phyloP scores from a whole-genome alignment of 2,888 invertebrate species.

The Nebria salina region DNA sequence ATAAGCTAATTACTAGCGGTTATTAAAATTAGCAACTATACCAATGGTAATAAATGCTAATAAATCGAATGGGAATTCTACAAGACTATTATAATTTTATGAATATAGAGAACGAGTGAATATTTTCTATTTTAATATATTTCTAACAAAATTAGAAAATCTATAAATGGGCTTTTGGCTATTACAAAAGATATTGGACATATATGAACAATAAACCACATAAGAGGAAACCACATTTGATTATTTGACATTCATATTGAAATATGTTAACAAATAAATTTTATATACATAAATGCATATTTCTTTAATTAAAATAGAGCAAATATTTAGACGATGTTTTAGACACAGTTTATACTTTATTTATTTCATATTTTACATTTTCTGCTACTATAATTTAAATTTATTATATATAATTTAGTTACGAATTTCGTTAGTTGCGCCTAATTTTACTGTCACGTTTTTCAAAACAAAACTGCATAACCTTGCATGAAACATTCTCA shows the following conservation, averaged over 20 bases:
- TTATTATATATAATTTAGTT: constrained; percentile 19
- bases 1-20: not conserved
- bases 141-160: no score
- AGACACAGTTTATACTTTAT: no score
- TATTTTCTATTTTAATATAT: not conserved
- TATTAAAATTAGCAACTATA: not conserved
- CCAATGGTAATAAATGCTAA: not conserved
- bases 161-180: no score
- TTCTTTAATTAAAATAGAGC: no score
- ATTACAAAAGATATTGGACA: not conserved
- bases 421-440: constrained; percentile 22
- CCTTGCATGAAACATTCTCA: constrained; percentile 31
- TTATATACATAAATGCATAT: no score
- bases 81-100: not conserved
- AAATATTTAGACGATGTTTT: no score
- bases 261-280: not conserved
- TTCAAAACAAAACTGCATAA: constrained; percentile 34
- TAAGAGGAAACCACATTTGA: constrained; percentile 18
- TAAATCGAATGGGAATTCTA: not conserved
- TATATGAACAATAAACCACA: not conserved
- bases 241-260: constrained; percentile 14
- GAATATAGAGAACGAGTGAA: not conserved
- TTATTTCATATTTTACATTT: not conserved
- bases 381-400: not conserved
- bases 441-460: constrained; percentile 26